Conservation (phyloP, 2,113 vertebrate species). For the Fregetta grallaria region DNA sequence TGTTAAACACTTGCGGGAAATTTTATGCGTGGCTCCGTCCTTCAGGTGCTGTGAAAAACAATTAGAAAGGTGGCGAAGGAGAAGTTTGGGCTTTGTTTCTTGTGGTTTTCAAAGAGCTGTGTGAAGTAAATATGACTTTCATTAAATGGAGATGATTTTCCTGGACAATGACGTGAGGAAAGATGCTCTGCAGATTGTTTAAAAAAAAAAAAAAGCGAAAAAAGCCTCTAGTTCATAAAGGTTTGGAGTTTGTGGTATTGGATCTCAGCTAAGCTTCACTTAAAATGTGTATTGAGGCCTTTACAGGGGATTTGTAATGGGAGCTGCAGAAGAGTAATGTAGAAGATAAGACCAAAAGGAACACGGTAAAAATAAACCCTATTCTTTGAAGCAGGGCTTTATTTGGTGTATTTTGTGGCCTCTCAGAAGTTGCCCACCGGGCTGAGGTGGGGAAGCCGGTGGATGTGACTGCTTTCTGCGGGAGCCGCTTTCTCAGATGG, state of each 20-base stretch:
- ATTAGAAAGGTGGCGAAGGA: neutral
- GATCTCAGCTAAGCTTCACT: neutral
- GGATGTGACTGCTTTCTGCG: neutral
- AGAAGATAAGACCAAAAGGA: neutral
- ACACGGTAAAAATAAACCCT: neutral
- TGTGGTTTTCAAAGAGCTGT: neutral
- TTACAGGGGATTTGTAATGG: neutral
- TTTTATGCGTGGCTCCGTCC: neutral
- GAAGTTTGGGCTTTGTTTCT: neutral
- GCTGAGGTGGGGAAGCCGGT: neutral
- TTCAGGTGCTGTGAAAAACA: neutral
- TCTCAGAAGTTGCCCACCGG: neutral
- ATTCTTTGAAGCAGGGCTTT: neutral
- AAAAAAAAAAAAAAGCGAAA: neutral
- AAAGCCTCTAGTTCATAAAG: neutral
- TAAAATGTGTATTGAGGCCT: neutral
- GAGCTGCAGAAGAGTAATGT: neutral
- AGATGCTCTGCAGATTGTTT: neutral
- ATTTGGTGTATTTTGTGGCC: neutral
- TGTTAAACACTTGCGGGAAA: neutral
- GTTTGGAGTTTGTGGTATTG: neutral
- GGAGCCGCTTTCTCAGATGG: neutral
- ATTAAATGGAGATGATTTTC: neutral
- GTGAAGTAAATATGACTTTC: neutral
- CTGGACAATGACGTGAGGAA: neutral